These are phyloP conservation scores for Lepidothrix coronata DNA, from an alignment of 2,113 vertebrate species.

Conservation along the genomic window DNA sequence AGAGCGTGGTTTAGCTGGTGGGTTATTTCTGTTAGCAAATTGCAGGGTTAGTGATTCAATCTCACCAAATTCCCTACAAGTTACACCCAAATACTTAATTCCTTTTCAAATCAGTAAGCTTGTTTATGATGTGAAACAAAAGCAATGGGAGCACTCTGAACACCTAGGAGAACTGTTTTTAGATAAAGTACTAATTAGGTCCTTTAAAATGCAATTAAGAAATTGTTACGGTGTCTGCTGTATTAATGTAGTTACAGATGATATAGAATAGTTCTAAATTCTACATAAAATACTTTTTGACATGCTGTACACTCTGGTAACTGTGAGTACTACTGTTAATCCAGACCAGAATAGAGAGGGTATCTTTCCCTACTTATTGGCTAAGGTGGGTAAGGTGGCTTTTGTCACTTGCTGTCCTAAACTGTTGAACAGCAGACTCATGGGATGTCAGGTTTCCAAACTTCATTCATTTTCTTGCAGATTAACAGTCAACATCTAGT, in stretches of 20 bases:
- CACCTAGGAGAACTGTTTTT: not conserved
- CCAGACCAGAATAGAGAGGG: not conserved
- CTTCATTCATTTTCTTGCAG: not conserved
- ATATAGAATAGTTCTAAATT: not conserved
- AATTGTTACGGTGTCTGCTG: not conserved
- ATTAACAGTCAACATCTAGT: not conserved
- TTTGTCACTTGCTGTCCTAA: not conserved
- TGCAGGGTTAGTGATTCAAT: conserved; percentile 40
- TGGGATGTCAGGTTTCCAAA: not conserved
- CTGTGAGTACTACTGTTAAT: not conserved
- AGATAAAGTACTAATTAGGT: not conserved
- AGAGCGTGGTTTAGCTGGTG: not conserved
- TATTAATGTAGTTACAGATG: not conserved
- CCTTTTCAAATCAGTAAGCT: not conserved
- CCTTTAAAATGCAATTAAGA: not conserved
- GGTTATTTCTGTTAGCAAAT: conserved; percentile 65
- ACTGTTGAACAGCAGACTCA: not conserved
- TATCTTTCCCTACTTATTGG: not conserved
- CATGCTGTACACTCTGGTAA: not conserved
- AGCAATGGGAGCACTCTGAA: not conserved
- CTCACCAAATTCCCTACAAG: not conserved
- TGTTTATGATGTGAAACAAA: conserved; percentile 5
- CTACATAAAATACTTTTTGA: not conserved
- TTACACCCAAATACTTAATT: conserved; percentile 18
- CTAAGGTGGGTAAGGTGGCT: not conserved